Conservation (phyloP, 2,888 invertebrate species). For the Ypsolopha scabrella region DNA sequence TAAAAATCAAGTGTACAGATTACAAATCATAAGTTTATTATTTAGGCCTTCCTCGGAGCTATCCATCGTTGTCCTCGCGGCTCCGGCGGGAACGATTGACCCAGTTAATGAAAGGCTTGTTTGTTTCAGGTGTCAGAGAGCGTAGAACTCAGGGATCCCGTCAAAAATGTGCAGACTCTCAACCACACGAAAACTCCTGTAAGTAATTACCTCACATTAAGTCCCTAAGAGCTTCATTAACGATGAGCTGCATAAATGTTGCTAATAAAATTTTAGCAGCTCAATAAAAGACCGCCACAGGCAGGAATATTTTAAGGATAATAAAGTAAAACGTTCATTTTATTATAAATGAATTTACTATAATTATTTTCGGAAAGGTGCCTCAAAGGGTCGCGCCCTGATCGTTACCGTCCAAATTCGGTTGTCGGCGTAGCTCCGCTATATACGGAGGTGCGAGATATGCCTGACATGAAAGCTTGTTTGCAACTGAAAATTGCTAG, state of each 20-base stretch:
- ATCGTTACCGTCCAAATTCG: slow-evolving; percentile 32
- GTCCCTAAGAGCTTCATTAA: background rate
- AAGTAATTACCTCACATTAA: background rate
- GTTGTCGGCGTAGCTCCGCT: slow-evolving; percentile 17
- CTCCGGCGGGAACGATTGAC: slow-evolving; percentile 40
- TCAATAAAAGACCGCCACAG: background rate
- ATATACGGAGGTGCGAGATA: slow-evolving; percentile 34
- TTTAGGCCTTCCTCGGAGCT: background rate
- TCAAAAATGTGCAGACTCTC: background rate
- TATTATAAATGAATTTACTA: slow-evolving; percentile 18
- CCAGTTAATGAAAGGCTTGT: slow-evolving; percentile 33
- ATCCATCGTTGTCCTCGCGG: background rate
- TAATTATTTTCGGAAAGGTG: slow-evolving; percentile 25
- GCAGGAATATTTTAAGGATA: background rate
- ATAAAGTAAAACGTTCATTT: background rate
- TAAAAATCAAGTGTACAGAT: background rate
- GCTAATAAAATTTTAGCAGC: background rate
- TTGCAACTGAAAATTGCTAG: slow-evolving; percentile 45
- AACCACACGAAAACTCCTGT: background rate
- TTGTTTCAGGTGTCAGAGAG: slow-evolving; percentile 59
- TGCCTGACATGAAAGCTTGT: slow-evolving; percentile 38
- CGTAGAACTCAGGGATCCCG: slow-evolving; percentile 43
- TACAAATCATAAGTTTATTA: background rate
- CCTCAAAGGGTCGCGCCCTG: slow-evolving; percentile 19
- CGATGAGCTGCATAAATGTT: no score